Evolutionary conservation across 2,888 invertebrate genomes (phyloP).

Genomic region (Escarpia spicata): DNA sequence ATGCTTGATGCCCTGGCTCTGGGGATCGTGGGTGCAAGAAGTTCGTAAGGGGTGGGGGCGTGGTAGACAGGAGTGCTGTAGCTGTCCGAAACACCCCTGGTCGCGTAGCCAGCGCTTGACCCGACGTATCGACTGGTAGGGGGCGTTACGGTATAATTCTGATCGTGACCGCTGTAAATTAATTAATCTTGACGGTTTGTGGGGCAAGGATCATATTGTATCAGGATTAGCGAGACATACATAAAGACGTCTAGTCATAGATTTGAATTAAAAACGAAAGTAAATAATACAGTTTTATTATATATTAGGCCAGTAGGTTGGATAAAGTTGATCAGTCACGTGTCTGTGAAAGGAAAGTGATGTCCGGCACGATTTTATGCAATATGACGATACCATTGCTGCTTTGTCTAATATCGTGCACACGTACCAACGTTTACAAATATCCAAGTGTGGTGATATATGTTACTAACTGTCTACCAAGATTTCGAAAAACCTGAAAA

Average conservation of each 20-base stretch:
- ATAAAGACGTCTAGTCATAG: too few species aligned
- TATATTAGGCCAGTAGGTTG: too few species aligned
- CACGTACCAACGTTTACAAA: not conserved
- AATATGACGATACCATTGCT: not conserved
- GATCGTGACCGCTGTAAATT: not conserved
- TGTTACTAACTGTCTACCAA: not conserved
- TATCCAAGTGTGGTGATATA: not conserved
- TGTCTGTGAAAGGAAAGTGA: too few species aligned
- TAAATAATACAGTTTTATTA: too few species aligned
- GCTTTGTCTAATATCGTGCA: not conserved
- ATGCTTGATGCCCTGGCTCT: conserved; percentile 27
- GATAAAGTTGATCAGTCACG: too few species aligned
- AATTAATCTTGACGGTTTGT: not conserved
- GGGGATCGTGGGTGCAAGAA: not conserved
- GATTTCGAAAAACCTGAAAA: not conserved
- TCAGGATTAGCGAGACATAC: too few species aligned
- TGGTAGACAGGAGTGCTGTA: conserved; percentile 25
- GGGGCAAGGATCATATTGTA: not conserved
- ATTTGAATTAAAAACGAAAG: too few species aligned
- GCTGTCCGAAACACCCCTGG: conserved; percentile 23
- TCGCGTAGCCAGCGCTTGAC: not conserved
- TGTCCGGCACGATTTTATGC: too few species aligned
- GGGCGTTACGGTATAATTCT: not conserved
- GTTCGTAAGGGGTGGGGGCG: not conserved
- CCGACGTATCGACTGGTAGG: conserved; percentile 7